These are phyloP conservation scores for Protonemura montana DNA, from an alignment of 2,888 invertebrate species.

Conservation along the genomic window DNA sequence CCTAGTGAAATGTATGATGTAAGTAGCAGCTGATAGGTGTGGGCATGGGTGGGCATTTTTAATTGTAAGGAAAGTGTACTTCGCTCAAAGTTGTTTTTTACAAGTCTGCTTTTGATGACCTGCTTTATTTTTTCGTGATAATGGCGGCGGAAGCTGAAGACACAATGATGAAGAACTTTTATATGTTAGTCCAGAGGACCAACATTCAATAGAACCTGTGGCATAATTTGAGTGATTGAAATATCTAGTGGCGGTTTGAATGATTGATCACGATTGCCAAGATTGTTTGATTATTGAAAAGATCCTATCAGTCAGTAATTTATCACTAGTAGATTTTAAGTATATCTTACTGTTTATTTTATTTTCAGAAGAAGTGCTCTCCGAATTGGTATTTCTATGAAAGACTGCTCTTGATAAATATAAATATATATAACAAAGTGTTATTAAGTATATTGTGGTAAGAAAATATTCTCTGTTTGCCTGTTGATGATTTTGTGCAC, in stretches of 20 bases:
- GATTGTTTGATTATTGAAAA: neutral
- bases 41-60: constrained; percentile 12
- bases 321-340: too few species aligned
- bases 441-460: neutral
- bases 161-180: too few species aligned
- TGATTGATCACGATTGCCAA: neutral
- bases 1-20: too few species aligned
- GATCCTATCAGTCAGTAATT: neutral
- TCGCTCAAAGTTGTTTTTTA: neutral
- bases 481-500: neutral
- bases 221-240: too few species aligned
- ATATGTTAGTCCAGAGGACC: too few species aligned
- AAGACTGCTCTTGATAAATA: neutral
- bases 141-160: too few species aligned
- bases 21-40: neutral
- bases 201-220: too few species aligned
- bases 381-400: neutral
- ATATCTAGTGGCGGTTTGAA: too few species aligned
- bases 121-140: too few species aligned
- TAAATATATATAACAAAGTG: neutral
- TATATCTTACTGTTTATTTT: neutral
- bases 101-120: too few species aligned
- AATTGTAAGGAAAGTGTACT: neutral
- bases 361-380: neutral
- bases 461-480: neutral